Evolutionary conservation across 1,140 invertebrate genomes (phyloP).

Genomic region (Mizuhopecten yessoensis): DNA sequence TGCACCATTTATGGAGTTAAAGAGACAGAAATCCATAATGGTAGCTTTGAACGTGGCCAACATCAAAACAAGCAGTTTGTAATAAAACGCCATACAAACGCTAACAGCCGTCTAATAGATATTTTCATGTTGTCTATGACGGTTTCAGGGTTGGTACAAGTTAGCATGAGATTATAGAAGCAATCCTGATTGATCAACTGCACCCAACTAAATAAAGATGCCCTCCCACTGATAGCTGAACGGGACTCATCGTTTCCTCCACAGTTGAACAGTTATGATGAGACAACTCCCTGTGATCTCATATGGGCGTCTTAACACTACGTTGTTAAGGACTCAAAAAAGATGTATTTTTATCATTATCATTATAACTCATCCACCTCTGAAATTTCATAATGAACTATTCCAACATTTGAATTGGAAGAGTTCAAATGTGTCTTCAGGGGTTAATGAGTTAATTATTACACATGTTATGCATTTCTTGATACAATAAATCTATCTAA

Average conservation of each 20-base stretch:
- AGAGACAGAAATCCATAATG: background rate
- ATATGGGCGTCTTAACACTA: background rate
- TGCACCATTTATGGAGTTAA: background rate
- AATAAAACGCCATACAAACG: background rate
- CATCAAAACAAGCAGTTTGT: slow-evolving; percentile 2
- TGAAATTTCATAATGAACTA: too few relatives aligned
- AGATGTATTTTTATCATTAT: too few relatives aligned
- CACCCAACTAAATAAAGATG: background rate
- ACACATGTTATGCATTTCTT: too few relatives aligned
- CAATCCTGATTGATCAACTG: background rate
- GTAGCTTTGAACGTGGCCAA: background rate
- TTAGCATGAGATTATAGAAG: background rate
- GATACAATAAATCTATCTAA: too few relatives aligned
- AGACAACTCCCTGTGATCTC: background rate
- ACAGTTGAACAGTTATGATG: background rate
- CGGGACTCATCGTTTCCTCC: background rate
- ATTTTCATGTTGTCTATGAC: background rate
- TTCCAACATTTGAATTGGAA: too few relatives aligned
- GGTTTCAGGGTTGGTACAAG: background rate
- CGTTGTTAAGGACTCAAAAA: background rate
- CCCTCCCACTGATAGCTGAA: background rate
- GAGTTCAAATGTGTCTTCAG: too few relatives aligned
- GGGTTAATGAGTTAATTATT: too few relatives aligned
- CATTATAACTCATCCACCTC: too few relatives aligned
- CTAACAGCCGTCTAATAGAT: background rate